These are phyloP conservation scores for Apis dorsata DNA, from an alignment of 1,140 invertebrate species.

Conservation along the genomic window DNA sequence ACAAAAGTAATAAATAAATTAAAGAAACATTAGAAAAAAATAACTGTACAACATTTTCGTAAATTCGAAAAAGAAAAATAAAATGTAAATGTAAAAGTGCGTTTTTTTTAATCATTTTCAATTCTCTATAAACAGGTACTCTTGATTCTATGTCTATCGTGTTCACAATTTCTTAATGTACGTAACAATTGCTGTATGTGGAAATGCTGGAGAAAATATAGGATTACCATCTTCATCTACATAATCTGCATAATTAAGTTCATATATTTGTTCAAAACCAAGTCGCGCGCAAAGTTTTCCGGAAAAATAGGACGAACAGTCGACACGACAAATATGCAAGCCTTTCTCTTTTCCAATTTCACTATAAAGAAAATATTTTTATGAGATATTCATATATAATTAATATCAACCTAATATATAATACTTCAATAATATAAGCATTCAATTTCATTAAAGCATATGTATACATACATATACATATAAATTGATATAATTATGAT, in stretches of 20 bases:
- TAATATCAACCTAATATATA: not conserved
- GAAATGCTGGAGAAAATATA: slow-evolving; percentile 81
- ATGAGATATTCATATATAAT: not conserved
- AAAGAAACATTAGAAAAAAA: not conserved
- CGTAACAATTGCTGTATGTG: slow-evolving; percentile 80
- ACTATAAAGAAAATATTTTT: slow-evolving; percentile 75
- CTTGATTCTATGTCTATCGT: not conserved
- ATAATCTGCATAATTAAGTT: slow-evolving; percentile 84
- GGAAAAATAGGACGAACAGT: slow-evolving; percentile 87
- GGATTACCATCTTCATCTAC: slow-evolving; percentile 80
- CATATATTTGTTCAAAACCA: slow-evolving; percentile 85
- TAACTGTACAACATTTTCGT: not conserved
- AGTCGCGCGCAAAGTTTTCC: slow-evolving; percentile 84
- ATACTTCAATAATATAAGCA: not conserved
- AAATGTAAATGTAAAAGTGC: not conserved
- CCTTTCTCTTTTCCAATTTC: slow-evolving; percentile 80
- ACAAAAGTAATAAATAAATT: slow-evolving; percentile 43
- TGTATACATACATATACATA: too few species aligned
- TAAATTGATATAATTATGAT: too few species aligned
- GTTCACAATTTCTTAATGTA: slow-evolving; percentile 78
- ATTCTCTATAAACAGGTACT: slow-evolving; percentile 12
- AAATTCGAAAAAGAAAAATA: not conserved
- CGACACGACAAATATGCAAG: slow-evolving; percentile 80
- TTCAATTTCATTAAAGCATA: too few species aligned
- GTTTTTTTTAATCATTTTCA: slow-evolving; percentile 17